Conservation (phyloP, 2,797 vertebrate genomes). For the Martes flavigula region DNA sequence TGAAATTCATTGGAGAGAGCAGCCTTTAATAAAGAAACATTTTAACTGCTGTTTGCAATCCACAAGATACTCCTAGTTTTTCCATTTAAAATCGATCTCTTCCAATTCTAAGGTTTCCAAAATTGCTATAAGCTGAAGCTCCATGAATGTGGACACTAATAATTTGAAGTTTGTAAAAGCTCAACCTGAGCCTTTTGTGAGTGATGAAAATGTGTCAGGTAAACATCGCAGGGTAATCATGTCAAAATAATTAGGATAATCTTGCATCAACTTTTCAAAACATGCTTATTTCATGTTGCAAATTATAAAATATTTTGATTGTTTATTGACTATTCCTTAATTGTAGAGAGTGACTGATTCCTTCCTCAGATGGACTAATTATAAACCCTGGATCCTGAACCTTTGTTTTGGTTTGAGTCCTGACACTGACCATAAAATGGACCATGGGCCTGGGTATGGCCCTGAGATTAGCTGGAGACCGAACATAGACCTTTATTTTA, state of each 20-base stretch:
- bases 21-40: slow-evolving; percentile 55
- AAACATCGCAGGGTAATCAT: neutral
- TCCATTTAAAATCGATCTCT: slow-evolving; percentile 50
- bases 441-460: neutral
- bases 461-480: neutral
- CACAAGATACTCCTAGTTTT: neutral
- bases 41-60: slow-evolving; percentile 61
- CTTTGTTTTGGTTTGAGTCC: neutral
- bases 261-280: neutral
- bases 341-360: neutral
- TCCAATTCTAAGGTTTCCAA: slow-evolving; percentile 41
- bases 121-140: slow-evolving; percentile 36
- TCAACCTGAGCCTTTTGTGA: slow-evolving; percentile 14
- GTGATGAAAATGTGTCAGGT: neutral
- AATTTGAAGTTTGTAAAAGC: slow-evolving; percentile 38
- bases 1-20: neutral
- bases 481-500: neutral
- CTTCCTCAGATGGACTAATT: neutral
- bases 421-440: neutral
- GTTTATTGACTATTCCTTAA: neutral
- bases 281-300: neutral
- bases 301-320: slow-evolving; percentile 29
- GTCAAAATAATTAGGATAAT: neutral
- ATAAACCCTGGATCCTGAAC: neutral
- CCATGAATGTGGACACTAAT: slow-evolving; percentile 30